These are phyloP conservation scores for Anas platyrhynchos DNA, from an alignment of 2,113 vertebrate species.

Conservation along the genomic window DNA sequence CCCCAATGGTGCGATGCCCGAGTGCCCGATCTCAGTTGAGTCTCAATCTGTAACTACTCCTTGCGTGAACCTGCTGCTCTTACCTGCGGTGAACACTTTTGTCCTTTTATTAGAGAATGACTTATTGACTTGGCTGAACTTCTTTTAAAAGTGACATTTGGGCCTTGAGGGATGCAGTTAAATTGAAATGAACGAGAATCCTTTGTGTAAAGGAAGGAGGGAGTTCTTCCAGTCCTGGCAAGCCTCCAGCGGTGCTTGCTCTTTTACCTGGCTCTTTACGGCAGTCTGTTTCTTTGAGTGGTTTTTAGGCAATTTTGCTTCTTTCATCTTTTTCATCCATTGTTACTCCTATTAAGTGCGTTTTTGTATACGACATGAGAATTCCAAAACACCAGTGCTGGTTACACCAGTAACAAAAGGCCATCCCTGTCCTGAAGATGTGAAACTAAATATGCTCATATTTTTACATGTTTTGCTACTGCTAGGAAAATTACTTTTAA, in stretches of 20 bases:
- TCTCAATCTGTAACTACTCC: neutral
- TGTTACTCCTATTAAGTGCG: fast-evolving
- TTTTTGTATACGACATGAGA: neutral
- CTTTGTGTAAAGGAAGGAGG: neutral
- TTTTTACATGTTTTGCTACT: neutral
- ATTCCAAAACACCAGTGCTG: neutral
- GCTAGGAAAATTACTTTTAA: neutral
- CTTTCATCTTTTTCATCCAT: neutral
- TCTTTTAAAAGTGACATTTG: neutral
- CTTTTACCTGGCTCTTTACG: neutral
- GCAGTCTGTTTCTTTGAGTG: neutral
- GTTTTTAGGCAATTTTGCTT: neutral
- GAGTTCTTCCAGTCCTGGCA: neutral
- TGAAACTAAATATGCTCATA: fast-evolving
- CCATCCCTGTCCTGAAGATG: neutral
- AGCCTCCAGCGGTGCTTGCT: neutral
- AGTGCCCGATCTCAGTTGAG: fast-evolving
- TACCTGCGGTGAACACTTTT: neutral
- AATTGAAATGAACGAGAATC: neutral
- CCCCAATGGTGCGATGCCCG: fast-evolving
- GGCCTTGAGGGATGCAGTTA: neutral
- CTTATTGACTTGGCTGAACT: neutral
- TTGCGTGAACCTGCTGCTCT: neutral
- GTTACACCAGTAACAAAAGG: neutral
- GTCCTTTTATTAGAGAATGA: neutral